Percentiles rank a stretch among this genome's conserved stretches.
These are phyloP conservation scores for rat (Rattus norvegicus) DNA, from an alignment of 2,113 vertebrate genomes.

Conservation along the genomic window GRCr8 NC_086037.1:66214001-66214500, in stretches of 20 bases:
- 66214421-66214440: neutral
- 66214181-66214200: conserved; percentile 31
- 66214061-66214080: rapidly evolving
- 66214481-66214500: too few species aligned
- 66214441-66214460: too few species aligned
- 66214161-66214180: neutral
- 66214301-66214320: neutral
- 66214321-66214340: neutral
- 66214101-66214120: neutral
- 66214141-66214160: conserved; percentile 48
- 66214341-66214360: neutral
- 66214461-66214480: neutral
- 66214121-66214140: neutral
- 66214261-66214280: neutral
- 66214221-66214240: conserved; percentile 11
- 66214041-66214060: neutral
- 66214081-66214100: neutral
- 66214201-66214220: neutral
- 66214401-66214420: neutral
- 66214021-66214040: rapidly evolving
- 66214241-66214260: conserved; percentile 52
- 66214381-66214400: neutral
- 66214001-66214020: too few species aligned
- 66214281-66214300: neutral
- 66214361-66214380: neutral